Evolutionary conservation across 2,113 vertebrate genomes (phyloP).

Genomic region (Hemiscyllium ocellatum): DNA sequence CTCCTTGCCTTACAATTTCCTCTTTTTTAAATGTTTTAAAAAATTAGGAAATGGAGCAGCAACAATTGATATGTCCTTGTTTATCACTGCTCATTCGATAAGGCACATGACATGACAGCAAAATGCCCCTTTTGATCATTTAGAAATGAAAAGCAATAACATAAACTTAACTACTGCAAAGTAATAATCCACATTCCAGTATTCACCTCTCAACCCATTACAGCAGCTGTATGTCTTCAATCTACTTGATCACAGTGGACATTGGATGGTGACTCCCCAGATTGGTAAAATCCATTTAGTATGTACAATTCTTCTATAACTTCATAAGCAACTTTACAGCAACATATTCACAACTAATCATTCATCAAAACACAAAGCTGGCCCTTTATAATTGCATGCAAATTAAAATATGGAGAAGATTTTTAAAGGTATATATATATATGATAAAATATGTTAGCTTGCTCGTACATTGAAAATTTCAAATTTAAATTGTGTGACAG

Average conservation of each 20-base stretch:
- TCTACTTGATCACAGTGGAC: constrained; percentile 6
- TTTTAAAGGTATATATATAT: constrained; percentile 32
- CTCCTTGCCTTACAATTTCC: neutral
- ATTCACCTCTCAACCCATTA: neutral
- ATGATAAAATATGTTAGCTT: neutral
- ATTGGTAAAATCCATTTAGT: neutral
- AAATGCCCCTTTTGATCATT: neutral
- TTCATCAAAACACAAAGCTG: neutral
- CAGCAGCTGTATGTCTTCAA: neutral
- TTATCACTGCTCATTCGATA: neutral
- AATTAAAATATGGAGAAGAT: constrained; percentile 16
- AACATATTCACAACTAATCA: constrained; percentile 6
- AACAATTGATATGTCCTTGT: neutral
- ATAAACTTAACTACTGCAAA: too few species aligned
- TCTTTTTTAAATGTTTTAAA: neutral
- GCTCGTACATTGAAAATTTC: neutral
- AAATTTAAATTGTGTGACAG: constrained; percentile 31
- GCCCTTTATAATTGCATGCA: constrained; percentile 24
- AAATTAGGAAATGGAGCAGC: neutral
- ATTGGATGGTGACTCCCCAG: neutral
- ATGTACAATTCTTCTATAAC: neutral
- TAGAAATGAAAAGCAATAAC: neutral
- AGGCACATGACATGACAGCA: neutral
- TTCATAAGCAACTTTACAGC: neutral
- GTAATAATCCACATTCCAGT: too few species aligned